A percentile compares a stretch with the other conserved stretches of the same genome.
Conservation (phyloP, 2,113 vertebrate genomes). For the Microcebus griseorufus region DNA sequence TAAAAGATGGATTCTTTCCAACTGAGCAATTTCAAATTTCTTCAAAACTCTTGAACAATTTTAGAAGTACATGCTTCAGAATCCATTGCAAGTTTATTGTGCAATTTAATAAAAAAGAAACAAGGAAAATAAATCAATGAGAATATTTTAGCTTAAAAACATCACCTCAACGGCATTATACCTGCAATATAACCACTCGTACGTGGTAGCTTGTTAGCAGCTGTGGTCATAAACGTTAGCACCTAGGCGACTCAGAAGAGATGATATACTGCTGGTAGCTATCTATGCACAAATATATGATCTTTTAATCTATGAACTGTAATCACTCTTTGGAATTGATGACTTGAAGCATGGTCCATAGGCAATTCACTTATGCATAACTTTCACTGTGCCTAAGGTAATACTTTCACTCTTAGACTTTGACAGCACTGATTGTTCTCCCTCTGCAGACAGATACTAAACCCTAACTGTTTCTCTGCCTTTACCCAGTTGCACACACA, state of each 20-base stretch:
- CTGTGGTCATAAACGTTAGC: conserved; percentile 61
- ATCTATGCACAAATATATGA: conserved; percentile 21
- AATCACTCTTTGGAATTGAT: conserved; percentile 24
- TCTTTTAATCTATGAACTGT: conserved; percentile 54
- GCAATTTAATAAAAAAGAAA: conserved; percentile 65
- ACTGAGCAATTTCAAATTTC: conserved; percentile 50
- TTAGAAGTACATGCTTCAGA: conserved; percentile 62
- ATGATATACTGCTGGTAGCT: conserved; percentile 42
- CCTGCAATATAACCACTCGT: conserved; percentile 60
- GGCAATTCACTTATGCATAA: not conserved
- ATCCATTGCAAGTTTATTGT: conserved; percentile 67
- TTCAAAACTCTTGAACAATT: conserved; percentile 49
- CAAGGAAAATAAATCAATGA: conserved; percentile 67
- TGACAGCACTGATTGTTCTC: not conserved
- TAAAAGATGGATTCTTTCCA: conserved; percentile 51
- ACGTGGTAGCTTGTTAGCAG: conserved; percentile 47
- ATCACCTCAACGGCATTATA: conserved; percentile 19
- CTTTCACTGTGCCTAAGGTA: not conserved
- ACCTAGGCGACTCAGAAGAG: not conserved
- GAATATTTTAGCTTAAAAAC: conserved; percentile 66
- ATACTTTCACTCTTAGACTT: not conserved
- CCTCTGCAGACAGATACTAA: not conserved
- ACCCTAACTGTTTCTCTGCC: not conserved
- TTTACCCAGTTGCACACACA: accelerated
- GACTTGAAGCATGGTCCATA: not conserved